Conservation (phyloP, 2,113 vertebrate species). For the Suncus etruscus region DNA sequence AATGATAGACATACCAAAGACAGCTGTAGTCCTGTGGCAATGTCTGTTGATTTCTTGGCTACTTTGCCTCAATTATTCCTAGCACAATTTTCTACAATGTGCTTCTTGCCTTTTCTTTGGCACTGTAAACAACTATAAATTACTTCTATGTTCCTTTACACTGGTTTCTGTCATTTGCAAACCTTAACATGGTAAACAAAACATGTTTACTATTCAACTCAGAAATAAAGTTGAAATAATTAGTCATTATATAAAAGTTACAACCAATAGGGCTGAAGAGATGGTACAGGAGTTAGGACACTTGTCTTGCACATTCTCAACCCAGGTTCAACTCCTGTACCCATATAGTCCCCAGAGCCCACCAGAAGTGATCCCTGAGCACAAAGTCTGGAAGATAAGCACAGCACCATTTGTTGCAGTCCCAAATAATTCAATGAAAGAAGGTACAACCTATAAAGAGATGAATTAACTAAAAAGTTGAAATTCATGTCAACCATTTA, state of each 20-base stretch:
- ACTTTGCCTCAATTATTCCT: neutral
- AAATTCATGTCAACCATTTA: neutral
- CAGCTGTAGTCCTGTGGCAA: neutral
- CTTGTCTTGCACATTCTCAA: too few relatives aligned
- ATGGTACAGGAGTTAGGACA: too few relatives aligned
- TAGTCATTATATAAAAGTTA: neutral
- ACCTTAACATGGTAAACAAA: neutral
- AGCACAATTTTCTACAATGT: neutral
- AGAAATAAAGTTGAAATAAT: neutral
- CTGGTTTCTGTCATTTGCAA: neutral
- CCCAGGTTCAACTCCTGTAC: too few relatives aligned
- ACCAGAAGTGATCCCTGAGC: too few relatives aligned
- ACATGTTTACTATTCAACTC: neutral
- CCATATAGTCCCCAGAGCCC: too few relatives aligned
- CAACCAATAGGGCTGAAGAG: too few relatives aligned
- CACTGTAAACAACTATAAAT: neutral
- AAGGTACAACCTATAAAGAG: neutral
- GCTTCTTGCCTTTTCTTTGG: neutral
- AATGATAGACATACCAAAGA: neutral
- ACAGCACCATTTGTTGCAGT: too few relatives aligned
- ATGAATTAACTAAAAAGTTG: neutral
- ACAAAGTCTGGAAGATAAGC: too few relatives aligned
- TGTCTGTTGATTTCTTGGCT: neutral
- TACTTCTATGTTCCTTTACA: neutral
- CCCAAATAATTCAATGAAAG: neutral